A percentile compares a stretch with the other conserved stretches of the same genome.
These are phyloP conservation scores for Eristalinus aeneus DNA, from an alignment of 2,888 invertebrate species.

Conservation along the genomic window DNA sequence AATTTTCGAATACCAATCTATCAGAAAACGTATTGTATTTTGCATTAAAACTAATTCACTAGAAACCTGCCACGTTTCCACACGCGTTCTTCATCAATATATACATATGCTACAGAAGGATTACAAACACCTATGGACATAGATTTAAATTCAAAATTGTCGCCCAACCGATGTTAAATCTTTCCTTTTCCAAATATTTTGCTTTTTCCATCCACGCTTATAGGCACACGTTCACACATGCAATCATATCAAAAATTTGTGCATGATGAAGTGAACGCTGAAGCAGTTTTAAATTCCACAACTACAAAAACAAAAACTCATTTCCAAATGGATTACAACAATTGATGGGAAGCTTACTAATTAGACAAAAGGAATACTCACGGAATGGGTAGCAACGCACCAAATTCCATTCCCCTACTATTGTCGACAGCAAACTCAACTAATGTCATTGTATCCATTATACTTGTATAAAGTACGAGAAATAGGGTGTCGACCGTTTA, in stretches of 20 bases:
- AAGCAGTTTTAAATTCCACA: slow-evolving; percentile 27
- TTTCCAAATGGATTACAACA: slow-evolving; percentile 57
- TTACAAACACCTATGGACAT: no score
- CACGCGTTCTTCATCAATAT: no score
- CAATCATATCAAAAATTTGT: neutral
- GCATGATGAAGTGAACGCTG: neutral
- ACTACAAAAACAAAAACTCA: slow-evolving; percentile 38
- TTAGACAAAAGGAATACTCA: slow-evolving; percentile 45
- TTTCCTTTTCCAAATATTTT: slow-evolving; percentile 21
- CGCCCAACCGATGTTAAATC: no score
- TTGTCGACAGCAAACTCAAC: slow-evolving; percentile 38
- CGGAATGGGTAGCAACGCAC: slow-evolving; percentile 28
- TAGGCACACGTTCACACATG: neutral
- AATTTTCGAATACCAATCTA: neutral
- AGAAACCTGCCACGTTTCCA: no score
- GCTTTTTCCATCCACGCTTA: neutral
- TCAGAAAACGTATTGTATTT: no score
- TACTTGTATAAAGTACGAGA: neutral
- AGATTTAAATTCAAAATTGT: no score
- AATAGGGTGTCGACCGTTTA: slow-evolving; percentile 4
- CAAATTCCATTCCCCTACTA: slow-evolving; percentile 22
- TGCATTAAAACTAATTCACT: no score
- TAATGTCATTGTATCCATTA: slow-evolving; percentile 34
- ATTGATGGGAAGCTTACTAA: slow-evolving; percentile 60
- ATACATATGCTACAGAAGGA: no score